A percentile compares a stretch with the other conserved stretches of the same genome.
Evolutionary conservation across 2,888 invertebrate species (phyloP).

Genomic region (Rutpela maculata): DNA sequence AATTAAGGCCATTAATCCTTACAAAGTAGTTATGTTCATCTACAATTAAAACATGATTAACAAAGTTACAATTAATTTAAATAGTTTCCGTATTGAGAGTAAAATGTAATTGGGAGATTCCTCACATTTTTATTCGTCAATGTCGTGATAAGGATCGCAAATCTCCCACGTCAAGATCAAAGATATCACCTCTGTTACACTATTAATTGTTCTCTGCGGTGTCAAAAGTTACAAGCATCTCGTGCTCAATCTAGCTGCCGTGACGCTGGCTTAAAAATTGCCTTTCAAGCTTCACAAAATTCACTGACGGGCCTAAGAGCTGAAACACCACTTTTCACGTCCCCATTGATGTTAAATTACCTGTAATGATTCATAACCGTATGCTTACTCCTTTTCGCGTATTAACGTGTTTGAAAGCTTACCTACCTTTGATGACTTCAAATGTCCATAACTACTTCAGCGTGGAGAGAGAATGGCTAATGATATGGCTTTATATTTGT

Average conservation of each 20-base stretch:
- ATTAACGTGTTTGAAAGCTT: background rate
- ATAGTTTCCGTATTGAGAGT: too few species aligned
- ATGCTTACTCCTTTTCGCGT: background rate
- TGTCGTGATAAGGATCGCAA: background rate
- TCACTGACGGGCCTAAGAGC: background rate
- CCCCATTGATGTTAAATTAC: background rate
- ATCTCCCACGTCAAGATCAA: background rate
- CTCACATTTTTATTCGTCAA: too few species aligned
- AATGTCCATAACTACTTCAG: background rate
- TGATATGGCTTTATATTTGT: background rate
- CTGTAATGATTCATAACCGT: background rate
- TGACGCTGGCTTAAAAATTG: background rate
- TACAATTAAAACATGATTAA: too few species aligned
- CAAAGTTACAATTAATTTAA: too few species aligned
- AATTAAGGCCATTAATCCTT: too few species aligned
- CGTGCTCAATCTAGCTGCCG: background rate
- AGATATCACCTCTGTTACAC: background rate
- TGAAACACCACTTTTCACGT: background rate
- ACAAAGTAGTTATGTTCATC: too few species aligned
- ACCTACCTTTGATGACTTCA: background rate
- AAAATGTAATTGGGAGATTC: too few species aligned
- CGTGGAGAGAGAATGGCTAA: background rate
- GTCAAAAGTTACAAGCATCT: background rate
- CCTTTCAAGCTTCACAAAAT: background rate
- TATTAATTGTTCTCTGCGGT: conserved; percentile 7